A percentile compares a stretch with the other conserved stretches of the same genome.
Evolutionary conservation across 2,113 vertebrate genomes (phyloP).

Genomic region (Perognathus longimembris): DNA sequence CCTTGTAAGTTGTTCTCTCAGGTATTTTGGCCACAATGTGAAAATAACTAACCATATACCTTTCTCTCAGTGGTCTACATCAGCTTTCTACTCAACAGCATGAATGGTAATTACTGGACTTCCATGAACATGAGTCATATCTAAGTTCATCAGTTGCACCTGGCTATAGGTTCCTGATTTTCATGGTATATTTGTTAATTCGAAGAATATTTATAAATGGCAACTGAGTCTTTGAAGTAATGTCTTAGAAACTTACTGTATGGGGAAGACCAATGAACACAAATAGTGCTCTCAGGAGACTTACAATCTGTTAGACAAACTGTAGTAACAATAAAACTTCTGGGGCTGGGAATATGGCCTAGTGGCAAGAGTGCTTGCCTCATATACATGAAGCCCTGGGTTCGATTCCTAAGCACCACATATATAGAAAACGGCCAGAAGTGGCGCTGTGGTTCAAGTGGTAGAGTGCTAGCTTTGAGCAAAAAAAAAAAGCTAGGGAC

Average conservation of each 20-base stretch:
- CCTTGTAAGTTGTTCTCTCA: neutral
- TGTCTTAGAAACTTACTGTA: neutral
- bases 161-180: constrained; percentile 49
- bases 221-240: constrained; percentile 20
- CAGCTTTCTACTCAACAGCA: constrained; percentile 50
- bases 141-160: constrained; percentile 53
- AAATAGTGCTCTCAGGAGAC: constrained; percentile 9
- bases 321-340: neutral
- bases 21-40: neutral
- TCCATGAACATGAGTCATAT: constrained; percentile 41
- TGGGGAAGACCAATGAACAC: neutral
- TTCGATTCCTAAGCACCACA: too few species aligned
- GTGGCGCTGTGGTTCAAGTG: too few species aligned
- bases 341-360: too few species aligned
- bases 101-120: constrained; percentile 28
- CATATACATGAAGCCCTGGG: too few species aligned
- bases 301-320: neutral
- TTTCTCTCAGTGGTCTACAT: neutral
- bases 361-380: too few species aligned
- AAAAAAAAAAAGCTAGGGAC: too few species aligned
- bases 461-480: too few species aligned
- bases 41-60: neutral
- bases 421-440: too few species aligned
- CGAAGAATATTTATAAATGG: constrained; percentile 57
- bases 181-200: constrained; percentile 62